These are phyloP conservation scores for Ctenopoma kingsleyae DNA, from an alignment of 2,797 vertebrate genomes.

Conservation along the genomic window DNA sequence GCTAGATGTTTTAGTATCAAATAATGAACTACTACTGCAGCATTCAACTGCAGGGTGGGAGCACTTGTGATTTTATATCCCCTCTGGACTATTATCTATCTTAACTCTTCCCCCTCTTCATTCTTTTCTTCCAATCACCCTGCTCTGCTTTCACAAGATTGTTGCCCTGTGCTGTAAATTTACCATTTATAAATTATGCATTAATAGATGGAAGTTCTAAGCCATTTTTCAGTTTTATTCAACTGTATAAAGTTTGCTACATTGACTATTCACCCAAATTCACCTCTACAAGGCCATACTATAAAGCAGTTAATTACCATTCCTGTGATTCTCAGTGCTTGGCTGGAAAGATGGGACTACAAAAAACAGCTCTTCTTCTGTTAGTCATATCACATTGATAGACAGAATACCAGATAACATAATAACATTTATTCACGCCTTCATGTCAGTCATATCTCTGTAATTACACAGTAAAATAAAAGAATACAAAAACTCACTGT, in stretches of 20 bases:
- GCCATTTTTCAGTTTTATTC: conserved; percentile 39
- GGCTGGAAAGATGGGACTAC: conserved; percentile 31
- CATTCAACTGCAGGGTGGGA: conserved; percentile 42
- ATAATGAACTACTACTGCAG: conserved; percentile 55
- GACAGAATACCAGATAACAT: conserved; percentile 52
- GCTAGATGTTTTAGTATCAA: conserved; percentile 56
- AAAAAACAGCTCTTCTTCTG: conserved; percentile 18
- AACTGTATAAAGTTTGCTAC: conserved; percentile 30
- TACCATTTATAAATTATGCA: conserved; percentile 54
- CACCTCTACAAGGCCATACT: conserved; percentile 39
- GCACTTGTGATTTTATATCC: conserved; percentile 51
- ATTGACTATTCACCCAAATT: conserved; percentile 33
- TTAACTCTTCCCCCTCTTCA: conserved; percentile 22
- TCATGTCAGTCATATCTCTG: conserved; percentile 44
- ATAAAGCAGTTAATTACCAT: conserved; percentile 51
- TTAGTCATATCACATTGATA: conserved; percentile 39
- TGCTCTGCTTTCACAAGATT: conserved; percentile 8
- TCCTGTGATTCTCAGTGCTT: conserved; percentile 36
- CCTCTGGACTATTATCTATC: conserved; percentile 42
- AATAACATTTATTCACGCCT: conserved; percentile 48
- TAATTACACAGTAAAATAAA: conserved; percentile 50
- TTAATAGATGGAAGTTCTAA: conserved; percentile 43
- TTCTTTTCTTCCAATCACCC: conserved; percentile 15
- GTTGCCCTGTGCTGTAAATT: conserved; percentile 37
- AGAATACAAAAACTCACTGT: conserved; percentile 34